Evolutionary conservation across 2,888 invertebrate species (phyloP).

Genomic region (Drosophila maculinotata): DNA sequence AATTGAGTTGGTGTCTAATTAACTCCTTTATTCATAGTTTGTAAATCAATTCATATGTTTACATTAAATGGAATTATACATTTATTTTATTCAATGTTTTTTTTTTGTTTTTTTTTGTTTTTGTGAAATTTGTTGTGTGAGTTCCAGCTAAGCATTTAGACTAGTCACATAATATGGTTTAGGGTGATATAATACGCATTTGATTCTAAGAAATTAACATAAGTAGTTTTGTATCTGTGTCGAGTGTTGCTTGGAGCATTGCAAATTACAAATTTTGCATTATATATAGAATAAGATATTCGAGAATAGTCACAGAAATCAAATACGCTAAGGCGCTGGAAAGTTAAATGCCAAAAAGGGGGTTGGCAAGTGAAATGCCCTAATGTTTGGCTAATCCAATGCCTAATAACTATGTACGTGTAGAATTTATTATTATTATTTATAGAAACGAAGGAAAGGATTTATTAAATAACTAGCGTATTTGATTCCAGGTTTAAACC

Average conservation of each 20-base stretch:
- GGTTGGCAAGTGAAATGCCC: constrained; percentile 48
- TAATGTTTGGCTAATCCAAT: constrained; percentile 47
- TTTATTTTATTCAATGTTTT: constrained; percentile 39
- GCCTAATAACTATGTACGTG: constrained; percentile 50
- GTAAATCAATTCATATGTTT: constrained; percentile 75
- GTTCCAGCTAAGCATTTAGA: constrained; percentile 74
- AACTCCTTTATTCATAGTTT: constrained; percentile 75
- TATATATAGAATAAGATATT: constrained; percentile 47
- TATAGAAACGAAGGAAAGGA: constrained; percentile 18
- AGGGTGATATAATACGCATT: constrained; percentile 71
- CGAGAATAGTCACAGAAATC: constrained; percentile 72
- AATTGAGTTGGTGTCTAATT: constrained; percentile 46
- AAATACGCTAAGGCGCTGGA: constrained; percentile 65
- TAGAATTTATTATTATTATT: constrained; percentile 8
- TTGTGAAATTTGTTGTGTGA: constrained; percentile 49
- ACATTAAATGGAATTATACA: constrained; percentile 75
- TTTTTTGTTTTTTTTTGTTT: constrained; percentile 22
- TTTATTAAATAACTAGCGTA: constrained; percentile 68
- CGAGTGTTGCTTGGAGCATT: constrained; percentile 65
- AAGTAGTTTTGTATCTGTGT: constrained; percentile 44
- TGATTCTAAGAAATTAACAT: constrained; percentile 79
- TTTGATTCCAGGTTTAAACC: constrained; percentile 76
- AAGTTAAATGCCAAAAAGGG: constrained; percentile 59
- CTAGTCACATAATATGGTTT: constrained; percentile 80
- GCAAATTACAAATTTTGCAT: constrained; percentile 60